Base-by-base conservation (phyloP, 2,113 vertebrate species). In the Scartelaos histophorus region DNA sequence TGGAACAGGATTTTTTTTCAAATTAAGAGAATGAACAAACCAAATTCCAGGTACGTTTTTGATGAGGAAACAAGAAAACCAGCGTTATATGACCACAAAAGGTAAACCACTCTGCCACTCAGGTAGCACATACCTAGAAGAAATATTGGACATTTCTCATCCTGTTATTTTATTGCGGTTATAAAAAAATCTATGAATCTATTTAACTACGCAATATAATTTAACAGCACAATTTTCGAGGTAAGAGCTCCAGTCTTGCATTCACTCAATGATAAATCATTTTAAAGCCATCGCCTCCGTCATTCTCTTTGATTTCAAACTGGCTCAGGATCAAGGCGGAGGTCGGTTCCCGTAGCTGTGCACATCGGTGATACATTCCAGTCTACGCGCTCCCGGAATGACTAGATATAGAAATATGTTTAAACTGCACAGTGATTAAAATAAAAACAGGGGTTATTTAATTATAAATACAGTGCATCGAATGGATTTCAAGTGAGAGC, bases 291-390 rank as follows among this genome's bases (percentile, higher is more conserved):
- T 75, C 66, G 73, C 74, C 46, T 70, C 75, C 75, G 69, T 70
- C 43, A 58, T 12, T n/a, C 54, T 69, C 81, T 90, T 86, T 90
- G 87, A 89, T 89, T 80, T 45, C 11, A 72, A 85, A 70, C 68
- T 84, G 89, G 79, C 84, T 80, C 21, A 57, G 68, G 76, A 84
- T 74, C 82, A 86, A 75, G 29, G 64, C 76, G 70, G 66, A 81
- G 75, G 62, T 69, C 75, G 75, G 87, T 89, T 89, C 86, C 85
- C 11, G 2, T 47, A 10, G 12, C 60, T 35, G 82, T 83, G 71
- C 13, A 66, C 68, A 85, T 90, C 86, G 82, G 86, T 90, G 84
- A 83, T 71, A 69, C 81, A 83, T 87, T 89, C 79, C 72, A 73
- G 62, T 62, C 75, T 77, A 70, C 77, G 38, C 72, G 53, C 73